Conservation (phyloP, 2,797 vertebrate species). For the Sylvia borin region DNA sequence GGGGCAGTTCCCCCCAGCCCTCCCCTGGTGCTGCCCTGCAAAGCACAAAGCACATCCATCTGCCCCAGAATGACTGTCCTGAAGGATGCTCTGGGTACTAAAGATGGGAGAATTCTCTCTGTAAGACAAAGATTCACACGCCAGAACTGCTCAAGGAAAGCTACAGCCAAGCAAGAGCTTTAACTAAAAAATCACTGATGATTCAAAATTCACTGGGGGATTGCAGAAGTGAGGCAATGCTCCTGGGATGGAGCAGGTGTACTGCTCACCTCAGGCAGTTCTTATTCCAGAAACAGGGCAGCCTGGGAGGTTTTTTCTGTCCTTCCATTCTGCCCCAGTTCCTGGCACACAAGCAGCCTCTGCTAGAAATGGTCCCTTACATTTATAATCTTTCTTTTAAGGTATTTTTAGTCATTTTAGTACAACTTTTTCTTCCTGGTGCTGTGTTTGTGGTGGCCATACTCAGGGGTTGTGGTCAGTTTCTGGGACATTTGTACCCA, state of each 20-base stretch:
- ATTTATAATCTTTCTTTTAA: background rate
- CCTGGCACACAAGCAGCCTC: background rate
- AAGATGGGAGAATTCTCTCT: background rate
- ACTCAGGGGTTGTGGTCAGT: background rate
- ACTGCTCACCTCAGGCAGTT: background rate
- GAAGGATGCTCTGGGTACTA: background rate
- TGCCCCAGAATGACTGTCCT: background rate
- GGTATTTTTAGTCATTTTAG: background rate
- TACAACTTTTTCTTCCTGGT: background rate
- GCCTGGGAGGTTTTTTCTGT: background rate
- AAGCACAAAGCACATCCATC: background rate
- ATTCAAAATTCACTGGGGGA: background rate
- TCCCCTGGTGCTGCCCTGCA: background rate
- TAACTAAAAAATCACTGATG: background rate
- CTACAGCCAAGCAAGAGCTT: background rate
- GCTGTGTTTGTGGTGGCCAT: background rate
- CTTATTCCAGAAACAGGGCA: background rate
- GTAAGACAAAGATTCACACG: background rate
- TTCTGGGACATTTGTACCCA: background rate
- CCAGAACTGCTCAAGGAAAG: background rate
- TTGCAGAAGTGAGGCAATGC: background rate
- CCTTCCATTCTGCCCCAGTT: background rate
- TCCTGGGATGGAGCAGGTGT: background rate
- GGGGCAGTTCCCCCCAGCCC: background rate
- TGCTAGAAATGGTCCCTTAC: background rate